These are phyloP conservation scores for Hemitrygon akajei DNA, from an alignment of 2,797 vertebrate genomes.

Conservation along the genomic window DNA sequence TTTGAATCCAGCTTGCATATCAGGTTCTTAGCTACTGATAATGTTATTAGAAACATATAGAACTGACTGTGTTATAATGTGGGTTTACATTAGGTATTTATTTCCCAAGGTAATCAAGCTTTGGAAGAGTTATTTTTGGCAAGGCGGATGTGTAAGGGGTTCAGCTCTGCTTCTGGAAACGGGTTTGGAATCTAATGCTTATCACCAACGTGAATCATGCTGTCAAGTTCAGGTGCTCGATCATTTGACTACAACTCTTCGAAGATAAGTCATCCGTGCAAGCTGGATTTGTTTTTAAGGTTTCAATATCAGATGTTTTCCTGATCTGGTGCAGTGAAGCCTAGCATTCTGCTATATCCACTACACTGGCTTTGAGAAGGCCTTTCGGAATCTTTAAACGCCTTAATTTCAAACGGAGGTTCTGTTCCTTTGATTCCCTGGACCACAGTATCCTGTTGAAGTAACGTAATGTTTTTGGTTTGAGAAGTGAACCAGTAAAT, in stretches of 20 bases:
- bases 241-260: constrained; percentile 3
- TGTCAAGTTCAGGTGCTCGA: constrained; percentile 26
- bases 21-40: background rate
- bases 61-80: background rate
- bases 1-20: background rate
- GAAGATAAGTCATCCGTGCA: background rate
- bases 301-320: constrained; percentile 15
- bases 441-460: constrained; percentile 37
- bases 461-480: constrained; percentile 34
- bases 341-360: background rate
- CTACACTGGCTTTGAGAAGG: background rate
- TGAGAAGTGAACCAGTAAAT: constrained; percentile 37
- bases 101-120: background rate
- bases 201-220: background rate
- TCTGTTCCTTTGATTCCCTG: constrained; percentile 32
- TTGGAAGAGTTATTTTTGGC: constrained; percentile 2
- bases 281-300: background rate
- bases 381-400: constrained; percentile 11
- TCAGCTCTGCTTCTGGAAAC: constrained; percentile 14
- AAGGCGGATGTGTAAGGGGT: background rate
- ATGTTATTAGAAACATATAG: background rate
- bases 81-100: background rate
- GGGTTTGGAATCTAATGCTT: background rate
- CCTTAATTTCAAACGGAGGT: constrained; percentile 24
- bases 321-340: background rate